phyloP scores from a whole-genome alignment of 1,140 invertebrate species.

The Monomorium pharaonis region DNA sequence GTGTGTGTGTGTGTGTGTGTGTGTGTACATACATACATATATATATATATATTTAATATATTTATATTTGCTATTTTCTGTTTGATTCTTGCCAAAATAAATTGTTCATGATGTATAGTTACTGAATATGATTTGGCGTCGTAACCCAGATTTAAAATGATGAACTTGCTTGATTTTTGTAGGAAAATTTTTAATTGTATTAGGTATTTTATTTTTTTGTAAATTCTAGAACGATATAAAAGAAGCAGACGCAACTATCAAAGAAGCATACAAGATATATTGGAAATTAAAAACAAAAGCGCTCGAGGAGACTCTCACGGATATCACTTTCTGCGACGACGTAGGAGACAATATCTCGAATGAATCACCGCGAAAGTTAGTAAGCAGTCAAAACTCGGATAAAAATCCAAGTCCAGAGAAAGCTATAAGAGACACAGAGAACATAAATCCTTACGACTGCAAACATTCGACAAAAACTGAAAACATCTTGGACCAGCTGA shows the following conservation, averaged over 20 bases:
- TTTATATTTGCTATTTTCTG: too few species aligned
- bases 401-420: not conserved
- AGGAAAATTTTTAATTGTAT: not conserved
- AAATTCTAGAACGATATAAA: constrained; percentile 90
- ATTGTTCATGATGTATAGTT: too few species aligned
- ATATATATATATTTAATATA: too few species aligned
- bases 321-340: constrained; percentile 79
- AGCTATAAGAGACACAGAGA: constrained; percentile 61
- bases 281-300: constrained; percentile 91
- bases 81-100: too few species aligned
- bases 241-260: constrained; percentile 89
- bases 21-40: too few species aligned
- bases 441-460: constrained; percentile 70
- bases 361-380: constrained; percentile 53
- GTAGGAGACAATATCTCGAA: constrained; percentile 60
- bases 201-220: constrained; percentile 56
- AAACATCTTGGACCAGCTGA: not conserved
- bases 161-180: too few species aligned
- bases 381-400: constrained; percentile 7
- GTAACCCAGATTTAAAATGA: too few species aligned
- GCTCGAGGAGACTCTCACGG: constrained; percentile 89
- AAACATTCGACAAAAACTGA: constrained; percentile 59
- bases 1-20: too few species aligned
- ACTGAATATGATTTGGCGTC: too few species aligned
- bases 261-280: constrained; percentile 92